phyloP scores from a whole-genome alignment of 1,140 invertebrate species.

The Magallana angulata region DNA sequence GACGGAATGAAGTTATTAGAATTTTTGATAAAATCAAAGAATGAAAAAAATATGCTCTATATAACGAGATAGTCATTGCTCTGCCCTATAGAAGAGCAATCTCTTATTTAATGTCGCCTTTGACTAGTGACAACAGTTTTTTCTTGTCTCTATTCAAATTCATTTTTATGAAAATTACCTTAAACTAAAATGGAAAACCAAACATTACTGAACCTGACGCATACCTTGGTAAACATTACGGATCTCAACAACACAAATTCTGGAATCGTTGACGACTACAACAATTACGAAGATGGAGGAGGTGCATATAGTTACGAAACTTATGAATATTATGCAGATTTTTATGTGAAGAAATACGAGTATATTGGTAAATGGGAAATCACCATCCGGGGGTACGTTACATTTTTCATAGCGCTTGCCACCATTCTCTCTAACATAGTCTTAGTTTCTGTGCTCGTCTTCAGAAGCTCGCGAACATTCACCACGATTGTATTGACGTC shows the following conservation, averaged over 20 bases:
- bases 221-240: too few relatives aligned
- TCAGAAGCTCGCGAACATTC: conserved; percentile 37
- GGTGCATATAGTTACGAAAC: not conserved
- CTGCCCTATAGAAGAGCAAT: too few relatives aligned
- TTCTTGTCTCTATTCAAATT: too few relatives aligned
- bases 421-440: conserved; percentile 52
- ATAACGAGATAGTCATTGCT: too few relatives aligned
- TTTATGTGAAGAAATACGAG: not conserved
- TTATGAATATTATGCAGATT: not conserved
- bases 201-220: too few relatives aligned
- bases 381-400: conserved; percentile 23
- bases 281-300: not conserved
- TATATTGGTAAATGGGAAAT: conserved; percentile 16
- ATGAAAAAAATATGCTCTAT: too few relatives aligned
- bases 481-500: conserved; percentile 46
- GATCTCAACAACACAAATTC: not conserved
- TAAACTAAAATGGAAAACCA: too few relatives aligned
- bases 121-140: too few relatives aligned
- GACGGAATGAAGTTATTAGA: too few relatives aligned
- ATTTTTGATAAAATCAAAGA: too few relatives aligned
- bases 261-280: not conserved
- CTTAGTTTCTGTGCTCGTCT: conserved; percentile 49
- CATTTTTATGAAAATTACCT: too few relatives aligned
- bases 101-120: too few relatives aligned
- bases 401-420: conserved; percentile 31